Percentiles rank a stretch among this genome's conserved stretches.
Conservation (phyloP, 2,113 vertebrate species). For the Vulpes vulpes region DNA sequence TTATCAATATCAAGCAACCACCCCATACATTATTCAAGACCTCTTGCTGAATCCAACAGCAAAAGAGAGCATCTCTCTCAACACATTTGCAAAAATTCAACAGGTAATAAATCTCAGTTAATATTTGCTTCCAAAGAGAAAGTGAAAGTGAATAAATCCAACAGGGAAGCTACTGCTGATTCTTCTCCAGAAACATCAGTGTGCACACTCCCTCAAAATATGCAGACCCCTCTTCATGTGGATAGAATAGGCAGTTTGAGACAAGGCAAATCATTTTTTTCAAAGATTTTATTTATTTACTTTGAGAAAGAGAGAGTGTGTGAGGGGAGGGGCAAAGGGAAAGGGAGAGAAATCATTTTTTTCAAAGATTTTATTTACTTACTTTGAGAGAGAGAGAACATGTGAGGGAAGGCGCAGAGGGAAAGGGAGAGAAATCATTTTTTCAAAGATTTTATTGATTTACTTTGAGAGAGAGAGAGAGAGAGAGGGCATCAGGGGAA, state of each 20-base stretch:
- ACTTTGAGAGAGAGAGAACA: too few relatives aligned
- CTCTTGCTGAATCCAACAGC: not conserved
- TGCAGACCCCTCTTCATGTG: not conserved
- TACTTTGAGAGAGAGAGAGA: not conserved
- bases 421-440: too few relatives aligned
- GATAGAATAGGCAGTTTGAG: not conserved
- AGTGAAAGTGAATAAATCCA: slow-evolving; percentile 29
- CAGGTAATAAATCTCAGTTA: slow-evolving; percentile 8
- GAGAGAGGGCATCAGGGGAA: not conserved
- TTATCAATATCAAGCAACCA: slow-evolving; percentile 51
- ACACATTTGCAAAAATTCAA: slow-evolving; percentile 56
- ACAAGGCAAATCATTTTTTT: not conserved
- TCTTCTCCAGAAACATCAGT: not conserved
- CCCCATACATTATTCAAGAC: slow-evolving; percentile 59
- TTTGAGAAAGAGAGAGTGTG: too few relatives aligned
- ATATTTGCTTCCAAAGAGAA: slow-evolving; percentile 30
- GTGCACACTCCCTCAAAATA: not conserved
- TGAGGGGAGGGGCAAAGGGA: too few relatives aligned
- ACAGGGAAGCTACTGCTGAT: not conserved
- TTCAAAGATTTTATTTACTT: too few relatives aligned
- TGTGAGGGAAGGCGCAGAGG: too few relatives aligned
- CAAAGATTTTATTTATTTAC: not conserved
- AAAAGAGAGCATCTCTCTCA: not conserved
- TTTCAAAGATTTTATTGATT: too few relatives aligned
- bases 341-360: too few relatives aligned